Percentiles rank a stretch among this genome's conserved stretches.
phyloP scores from a whole-genome alignment of 2,888 invertebrate genomes.

The Caenorhabditis parvicauda region DNA sequence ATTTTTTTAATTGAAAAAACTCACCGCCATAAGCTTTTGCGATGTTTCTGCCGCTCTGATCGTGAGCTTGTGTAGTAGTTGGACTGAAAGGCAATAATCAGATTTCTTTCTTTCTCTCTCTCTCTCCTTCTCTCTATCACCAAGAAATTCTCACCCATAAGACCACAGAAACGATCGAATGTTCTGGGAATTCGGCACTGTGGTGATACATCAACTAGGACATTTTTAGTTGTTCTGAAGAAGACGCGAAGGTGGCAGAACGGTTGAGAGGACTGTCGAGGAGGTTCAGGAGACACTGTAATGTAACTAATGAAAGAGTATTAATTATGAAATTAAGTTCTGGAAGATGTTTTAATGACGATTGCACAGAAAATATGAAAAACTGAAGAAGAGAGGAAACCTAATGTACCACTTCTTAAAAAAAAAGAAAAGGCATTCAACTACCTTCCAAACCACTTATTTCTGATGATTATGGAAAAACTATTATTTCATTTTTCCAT shows the following conservation, averaged over 20 bases:
- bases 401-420: too few relatives aligned
- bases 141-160: constrained; percentile 77
- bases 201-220: constrained; percentile 70
- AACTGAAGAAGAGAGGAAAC: too few relatives aligned
- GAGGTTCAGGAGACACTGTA: constrained; percentile 85
- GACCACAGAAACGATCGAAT: constrained; percentile 90
- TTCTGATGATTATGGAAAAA: neutral
- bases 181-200: constrained; percentile 94
- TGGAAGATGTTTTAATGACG: too few relatives aligned
- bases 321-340: constrained; percentile 5
- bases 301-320: constrained; percentile 10
- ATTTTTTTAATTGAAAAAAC: constrained; percentile 1
- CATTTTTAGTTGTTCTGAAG: constrained; percentile 66
- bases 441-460: neutral
- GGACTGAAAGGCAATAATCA: constrained; percentile 71
- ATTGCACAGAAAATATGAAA: too few relatives aligned
- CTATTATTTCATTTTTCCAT: neutral
- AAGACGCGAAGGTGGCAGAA: constrained; percentile 89
- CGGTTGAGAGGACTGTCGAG: constrained; percentile 95
- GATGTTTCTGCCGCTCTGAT: constrained; percentile 86
- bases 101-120: neutral
- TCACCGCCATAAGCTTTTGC: constrained; percentile 78
- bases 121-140: neutral
- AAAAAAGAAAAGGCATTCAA: neutral
- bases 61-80: constrained; percentile 88